Conservation (phyloP, 2,797 vertebrate genomes). For the Arrhamphus sclerolepis region DNA sequence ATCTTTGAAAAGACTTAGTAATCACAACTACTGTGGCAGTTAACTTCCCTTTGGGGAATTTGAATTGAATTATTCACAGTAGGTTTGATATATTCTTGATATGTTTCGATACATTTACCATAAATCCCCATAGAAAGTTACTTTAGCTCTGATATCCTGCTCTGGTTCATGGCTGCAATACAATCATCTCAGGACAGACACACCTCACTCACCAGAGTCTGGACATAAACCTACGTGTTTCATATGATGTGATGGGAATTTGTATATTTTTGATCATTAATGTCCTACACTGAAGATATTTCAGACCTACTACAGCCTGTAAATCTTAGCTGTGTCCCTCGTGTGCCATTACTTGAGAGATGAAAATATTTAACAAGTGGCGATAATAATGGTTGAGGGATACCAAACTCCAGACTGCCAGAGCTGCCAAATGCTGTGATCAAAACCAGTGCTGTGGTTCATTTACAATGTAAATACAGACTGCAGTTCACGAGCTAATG, state of each 20-base stretch:
- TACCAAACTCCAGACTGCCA: slow-evolving; percentile 33
- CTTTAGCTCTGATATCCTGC: no score
- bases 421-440: slow-evolving; percentile 31
- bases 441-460: slow-evolving; percentile 46
- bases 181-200: slow-evolving; percentile 41
- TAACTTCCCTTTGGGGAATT: no score
- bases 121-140: no score
- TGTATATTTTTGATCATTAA: not conserved
- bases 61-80: no score
- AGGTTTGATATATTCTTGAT: no score
- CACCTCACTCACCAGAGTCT: no score
- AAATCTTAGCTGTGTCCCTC: not conserved
- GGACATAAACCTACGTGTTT: slow-evolving; percentile 34
- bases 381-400: slow-evolving; percentile 17
- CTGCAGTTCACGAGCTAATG: slow-evolving; percentile 28
- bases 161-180: not conserved
- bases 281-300: not conserved
- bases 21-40: no score
- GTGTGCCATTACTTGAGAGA: slow-evolving; percentile 4
- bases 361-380: slow-evolving; percentile 41
- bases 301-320: no score
- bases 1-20: no score
- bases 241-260: slow-evolving; percentile 22
- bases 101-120: no score
- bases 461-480: slow-evolving; percentile 39